Conservation (phyloP, 64 coral and sea anemone species). For the Stichodactyla mertensii region DNA sequence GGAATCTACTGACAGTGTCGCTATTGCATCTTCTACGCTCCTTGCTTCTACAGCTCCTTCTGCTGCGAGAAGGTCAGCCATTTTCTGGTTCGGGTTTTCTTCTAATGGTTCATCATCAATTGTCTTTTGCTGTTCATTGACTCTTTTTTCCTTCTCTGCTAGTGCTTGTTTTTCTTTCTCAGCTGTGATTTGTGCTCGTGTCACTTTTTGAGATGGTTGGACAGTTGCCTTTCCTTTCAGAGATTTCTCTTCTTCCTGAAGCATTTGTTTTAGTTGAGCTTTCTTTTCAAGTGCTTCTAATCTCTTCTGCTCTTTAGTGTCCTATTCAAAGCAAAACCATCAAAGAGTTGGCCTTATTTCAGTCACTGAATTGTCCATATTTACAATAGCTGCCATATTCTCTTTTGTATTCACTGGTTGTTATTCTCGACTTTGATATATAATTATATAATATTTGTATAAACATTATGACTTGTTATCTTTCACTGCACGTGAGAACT, state of each 20-base stretch:
- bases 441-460: too few relatives aligned
- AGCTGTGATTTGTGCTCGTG: conserved; percentile 66
- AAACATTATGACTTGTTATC: too few relatives aligned
- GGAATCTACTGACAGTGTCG: conserved; percentile 54
- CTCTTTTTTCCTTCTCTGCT: conserved; percentile 11
- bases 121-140: conserved; percentile 38
- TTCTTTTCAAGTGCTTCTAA: conserved; percentile 68
- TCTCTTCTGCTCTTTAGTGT: conserved; percentile 82
- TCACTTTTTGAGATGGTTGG: conserved; percentile 52
- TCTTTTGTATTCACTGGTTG: too few relatives aligned
- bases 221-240: conserved; percentile 55
- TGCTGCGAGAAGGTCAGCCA: conserved; percentile 60
- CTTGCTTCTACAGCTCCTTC: conserved; percentile 91
- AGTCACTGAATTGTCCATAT: too few relatives aligned
- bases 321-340: conserved; percentile 33
- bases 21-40: conserved; percentile 91
- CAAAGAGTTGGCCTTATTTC: background rate
- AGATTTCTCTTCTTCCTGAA: conserved; percentile 69
- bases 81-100: conserved; percentile 83
- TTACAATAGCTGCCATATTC: too few relatives aligned
- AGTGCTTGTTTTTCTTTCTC: conserved; percentile 42
- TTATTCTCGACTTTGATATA: too few relatives aligned
- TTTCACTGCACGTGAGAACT: too few relatives aligned
- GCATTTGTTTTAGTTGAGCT: conserved; percentile 48
- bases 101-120: conserved; percentile 51